These are phyloP conservation scores for Brenthis daphne DNA, from an alignment of 2,888 invertebrate species.

Conservation along the genomic window DNA sequence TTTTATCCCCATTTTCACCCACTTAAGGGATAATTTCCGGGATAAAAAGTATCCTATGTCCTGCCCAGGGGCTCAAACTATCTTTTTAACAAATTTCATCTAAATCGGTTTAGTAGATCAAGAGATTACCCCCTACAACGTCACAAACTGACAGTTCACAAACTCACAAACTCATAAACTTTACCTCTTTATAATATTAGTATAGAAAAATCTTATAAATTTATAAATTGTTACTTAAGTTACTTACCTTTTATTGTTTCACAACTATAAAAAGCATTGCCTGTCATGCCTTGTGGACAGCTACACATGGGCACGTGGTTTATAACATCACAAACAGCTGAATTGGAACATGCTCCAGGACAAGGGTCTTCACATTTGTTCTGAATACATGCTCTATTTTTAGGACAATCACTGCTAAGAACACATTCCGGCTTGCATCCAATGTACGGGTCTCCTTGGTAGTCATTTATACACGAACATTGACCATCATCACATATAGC, in stretches of 20 bases:
- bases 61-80: too few species aligned
- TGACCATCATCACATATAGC: constrained; percentile 81
- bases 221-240: background rate
- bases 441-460: constrained; percentile 85
- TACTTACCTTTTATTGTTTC: constrained; percentile 72
- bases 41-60: too few species aligned
- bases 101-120: too few species aligned
- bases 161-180: too few species aligned
- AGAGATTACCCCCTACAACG: too few species aligned
- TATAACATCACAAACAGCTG: constrained; percentile 87
- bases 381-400: constrained; percentile 84
- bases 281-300: constrained; percentile 85
- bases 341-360: constrained; percentile 86
- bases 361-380: constrained; percentile 88
- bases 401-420: constrained; percentile 84
- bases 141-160: too few species aligned
- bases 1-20: too few species aligned
- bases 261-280: constrained; percentile 86
- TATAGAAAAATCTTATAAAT: too few species aligned
- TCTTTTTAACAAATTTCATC: too few species aligned
- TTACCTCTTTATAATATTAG: too few species aligned
- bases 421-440: constrained; percentile 88
- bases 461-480: constrained; percentile 84
- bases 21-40: too few species aligned
- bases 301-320: constrained; percentile 88